These are phyloP conservation scores for Pipistrellus kuhlii DNA, from an alignment of 2,797 vertebrate species.

Conservation along the genomic window DNA sequence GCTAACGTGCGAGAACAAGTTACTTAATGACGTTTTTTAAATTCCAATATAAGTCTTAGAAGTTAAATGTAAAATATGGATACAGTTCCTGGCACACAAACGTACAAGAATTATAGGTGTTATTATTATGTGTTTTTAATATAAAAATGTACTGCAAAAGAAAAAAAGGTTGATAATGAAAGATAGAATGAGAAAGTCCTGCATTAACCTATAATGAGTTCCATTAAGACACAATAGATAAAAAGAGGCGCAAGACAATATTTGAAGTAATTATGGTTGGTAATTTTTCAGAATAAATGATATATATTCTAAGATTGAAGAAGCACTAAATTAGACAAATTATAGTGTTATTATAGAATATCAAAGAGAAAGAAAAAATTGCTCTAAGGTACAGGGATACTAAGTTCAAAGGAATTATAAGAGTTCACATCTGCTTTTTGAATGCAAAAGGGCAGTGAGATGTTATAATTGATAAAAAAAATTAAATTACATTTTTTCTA, in stretches of 20 bases:
- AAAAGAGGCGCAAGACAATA: background rate
- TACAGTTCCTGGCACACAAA: background rate
- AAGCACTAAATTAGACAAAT: background rate
- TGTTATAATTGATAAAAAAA: background rate
- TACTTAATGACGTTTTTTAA: background rate
- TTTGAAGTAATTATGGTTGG: background rate
- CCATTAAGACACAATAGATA: background rate
- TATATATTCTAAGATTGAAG: background rate
- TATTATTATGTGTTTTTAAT: background rate
- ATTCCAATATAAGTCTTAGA: background rate
- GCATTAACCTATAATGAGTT: background rate
- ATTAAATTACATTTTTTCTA: background rate
- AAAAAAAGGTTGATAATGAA: background rate
- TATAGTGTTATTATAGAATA: background rate
- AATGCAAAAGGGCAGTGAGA: background rate
- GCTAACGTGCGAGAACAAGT: background rate
- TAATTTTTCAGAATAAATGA: background rate
- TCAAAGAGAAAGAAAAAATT: background rate
- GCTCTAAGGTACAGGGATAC: background rate
- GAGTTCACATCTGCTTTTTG: background rate
- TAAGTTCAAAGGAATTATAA: background rate
- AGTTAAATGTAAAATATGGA: background rate
- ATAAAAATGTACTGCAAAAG: background rate
- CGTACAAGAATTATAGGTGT: background rate
- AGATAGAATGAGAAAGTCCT: background rate